These are phyloP conservation scores for Coracias cyanogaster DNA, from an alignment of 2,797 vertebrate genomes.

Conservation along the genomic window DNA sequence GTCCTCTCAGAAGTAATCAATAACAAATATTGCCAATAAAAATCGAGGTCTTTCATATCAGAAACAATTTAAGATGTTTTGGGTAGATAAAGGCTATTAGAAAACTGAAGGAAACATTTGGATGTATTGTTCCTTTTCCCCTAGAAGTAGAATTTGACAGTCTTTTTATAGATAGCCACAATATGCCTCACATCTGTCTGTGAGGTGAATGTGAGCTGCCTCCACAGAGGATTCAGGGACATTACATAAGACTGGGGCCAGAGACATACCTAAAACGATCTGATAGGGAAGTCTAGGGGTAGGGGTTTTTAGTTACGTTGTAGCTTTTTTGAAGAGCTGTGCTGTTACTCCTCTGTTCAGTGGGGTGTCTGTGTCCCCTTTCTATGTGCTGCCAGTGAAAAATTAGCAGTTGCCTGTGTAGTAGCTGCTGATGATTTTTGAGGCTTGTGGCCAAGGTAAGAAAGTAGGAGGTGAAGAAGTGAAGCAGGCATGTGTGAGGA, in stretches of 20 bases:
- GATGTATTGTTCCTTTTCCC: neutral
- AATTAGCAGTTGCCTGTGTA: neutral
- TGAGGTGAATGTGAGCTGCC: neutral
- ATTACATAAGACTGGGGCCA: neutral
- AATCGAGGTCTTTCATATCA: neutral
- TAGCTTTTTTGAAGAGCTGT: neutral
- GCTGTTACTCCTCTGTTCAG: fast-evolving
- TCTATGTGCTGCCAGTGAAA: fast-evolving
- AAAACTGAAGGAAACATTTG: neutral
- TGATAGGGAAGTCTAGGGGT: neutral
- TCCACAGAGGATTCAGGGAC: neutral
- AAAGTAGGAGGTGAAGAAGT: neutral
- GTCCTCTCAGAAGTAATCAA: neutral
- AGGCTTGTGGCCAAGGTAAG: neutral
- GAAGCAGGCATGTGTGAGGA: neutral
- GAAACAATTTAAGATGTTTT: neutral
- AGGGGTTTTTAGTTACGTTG: neutral
- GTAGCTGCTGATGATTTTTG: neutral
- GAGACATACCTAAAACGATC: neutral
- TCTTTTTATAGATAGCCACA: neutral
- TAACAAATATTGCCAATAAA: neutral
- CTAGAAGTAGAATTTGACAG: neutral
- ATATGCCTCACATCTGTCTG: neutral
- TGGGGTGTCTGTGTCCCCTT: neutral
- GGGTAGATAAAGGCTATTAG: neutral